Evolutionary conservation across 2,113 vertebrate genomes (phyloP).

Genomic region (Falco punctatus): DNA sequence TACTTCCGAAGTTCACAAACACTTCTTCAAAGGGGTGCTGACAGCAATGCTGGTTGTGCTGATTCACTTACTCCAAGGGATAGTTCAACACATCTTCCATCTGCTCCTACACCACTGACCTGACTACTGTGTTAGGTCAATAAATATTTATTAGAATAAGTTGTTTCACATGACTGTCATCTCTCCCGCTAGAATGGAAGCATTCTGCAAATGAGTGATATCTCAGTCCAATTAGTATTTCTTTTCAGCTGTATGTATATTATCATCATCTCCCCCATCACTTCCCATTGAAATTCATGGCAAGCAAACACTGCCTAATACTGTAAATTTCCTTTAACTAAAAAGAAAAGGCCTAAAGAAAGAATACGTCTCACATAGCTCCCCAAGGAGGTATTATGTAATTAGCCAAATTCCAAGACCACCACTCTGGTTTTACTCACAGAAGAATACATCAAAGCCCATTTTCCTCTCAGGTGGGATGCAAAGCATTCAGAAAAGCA

Average conservation of each 20-base stretch:
- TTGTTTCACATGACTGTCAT: not conserved
- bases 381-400: not conserved
- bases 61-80: not conserved
- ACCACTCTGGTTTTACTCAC: not conserved
- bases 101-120: slow-evolving; percentile 47
- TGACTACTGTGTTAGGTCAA: slow-evolving; percentile 15
- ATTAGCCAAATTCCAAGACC: not conserved
- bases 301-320: not conserved
- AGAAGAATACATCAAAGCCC: not conserved
- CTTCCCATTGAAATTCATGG: not conserved
- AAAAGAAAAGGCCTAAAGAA: not conserved
- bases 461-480: not conserved
- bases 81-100: not conserved
- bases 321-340: not conserved
- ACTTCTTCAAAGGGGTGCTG: slow-evolving; percentile 29
- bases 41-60: not conserved
- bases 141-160: slow-evolving; percentile 44
- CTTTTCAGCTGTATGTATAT: not conserved
- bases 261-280: not conserved
- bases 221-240: not conserved
- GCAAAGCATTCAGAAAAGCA: not conserved
- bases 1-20: slow-evolving; percentile 2
- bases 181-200: not conserved
- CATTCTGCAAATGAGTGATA: not conserved
- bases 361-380: not conserved